Percentiles rank a stretch among this genome's conserved stretches.
These are phyloP conservation scores for Phacellophora camtschatica DNA, from an alignment of 30 jellyfish, hydroid and myxozoan genomes.

Conservation along the genomic window DNA sequence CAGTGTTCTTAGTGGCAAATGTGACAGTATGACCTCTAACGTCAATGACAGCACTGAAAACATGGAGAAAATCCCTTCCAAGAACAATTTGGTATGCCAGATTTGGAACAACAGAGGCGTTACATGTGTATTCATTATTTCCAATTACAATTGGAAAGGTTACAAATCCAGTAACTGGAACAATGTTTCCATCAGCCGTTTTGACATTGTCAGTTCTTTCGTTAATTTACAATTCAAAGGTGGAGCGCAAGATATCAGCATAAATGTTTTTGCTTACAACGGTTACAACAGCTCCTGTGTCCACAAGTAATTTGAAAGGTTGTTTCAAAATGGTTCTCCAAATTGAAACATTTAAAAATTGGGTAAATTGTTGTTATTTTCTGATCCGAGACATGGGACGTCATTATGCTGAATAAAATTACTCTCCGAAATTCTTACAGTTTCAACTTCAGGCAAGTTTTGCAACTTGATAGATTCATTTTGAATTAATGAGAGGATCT, in stretches of 20 bases:
- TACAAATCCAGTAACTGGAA: neutral
- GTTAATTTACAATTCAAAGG: neutral
- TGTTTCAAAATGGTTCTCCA: neutral
- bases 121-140: neutral
- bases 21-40: neutral
- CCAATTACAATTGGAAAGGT: neutral
- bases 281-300: constrained; percentile 6
- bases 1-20: neutral
- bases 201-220: neutral
- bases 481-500: no score
- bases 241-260: neutral
- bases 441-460: no score
- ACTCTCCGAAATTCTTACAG: no score
- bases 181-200: neutral
- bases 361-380: no score
- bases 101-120: constrained; percentile 7
- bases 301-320: neutral
- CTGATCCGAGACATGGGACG: no score
- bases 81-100: neutral
- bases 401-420: no score
- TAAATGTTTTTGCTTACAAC: neutral
- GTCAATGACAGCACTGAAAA: neutral
- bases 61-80: constrained; percentile 12
- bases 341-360: neutral
- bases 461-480: no score